phyloP scores from a whole-genome alignment of 1,140 invertebrate genomes.

The Formica selysi region DNA sequence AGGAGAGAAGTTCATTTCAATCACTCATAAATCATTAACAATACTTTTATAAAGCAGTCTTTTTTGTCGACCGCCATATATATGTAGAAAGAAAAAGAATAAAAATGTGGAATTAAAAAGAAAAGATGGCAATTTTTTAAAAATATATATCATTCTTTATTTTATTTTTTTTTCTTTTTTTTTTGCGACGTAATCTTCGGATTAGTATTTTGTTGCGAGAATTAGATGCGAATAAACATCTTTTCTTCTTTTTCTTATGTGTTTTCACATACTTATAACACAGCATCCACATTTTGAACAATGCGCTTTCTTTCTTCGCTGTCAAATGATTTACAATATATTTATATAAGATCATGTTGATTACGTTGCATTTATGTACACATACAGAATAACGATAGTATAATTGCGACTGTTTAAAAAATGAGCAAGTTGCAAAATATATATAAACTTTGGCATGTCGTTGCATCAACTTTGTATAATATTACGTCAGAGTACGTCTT shows the following conservation, averaged over 20 bases:
- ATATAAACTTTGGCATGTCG: slow-evolving; percentile 74
- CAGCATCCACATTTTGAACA: slow-evolving; percentile 67
- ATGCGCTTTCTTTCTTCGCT: slow-evolving; percentile 64
- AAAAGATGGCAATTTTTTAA: slow-evolving; percentile 73
- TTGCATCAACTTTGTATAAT: slow-evolving; percentile 71
- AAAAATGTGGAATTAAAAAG: slow-evolving; percentile 51
- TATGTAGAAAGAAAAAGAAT: slow-evolving; percentile 60
- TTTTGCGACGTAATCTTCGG: slow-evolving; percentile 75
- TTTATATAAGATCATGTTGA: slow-evolving; percentile 66
- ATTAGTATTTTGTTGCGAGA: slow-evolving; percentile 73
- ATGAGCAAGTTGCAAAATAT: slow-evolving; percentile 73
- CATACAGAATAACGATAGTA: slow-evolving; percentile 63
- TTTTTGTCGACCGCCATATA: slow-evolving; percentile 18
- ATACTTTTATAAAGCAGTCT: slow-evolving; percentile 30
- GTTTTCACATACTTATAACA: slow-evolving; percentile 76
- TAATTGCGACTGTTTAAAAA: slow-evolving; percentile 64
- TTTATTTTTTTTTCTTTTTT: slow-evolving; percentile 74
- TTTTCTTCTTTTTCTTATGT: slow-evolving; percentile 64
- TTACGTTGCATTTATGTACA: slow-evolving; percentile 76
- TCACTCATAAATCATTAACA: not conserved
- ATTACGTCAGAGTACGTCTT: slow-evolving; percentile 65
- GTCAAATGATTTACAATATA: slow-evolving; percentile 68
- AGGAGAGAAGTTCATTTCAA: not conserved
- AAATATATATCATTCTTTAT: slow-evolving; percentile 81
- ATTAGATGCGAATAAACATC: slow-evolving; percentile 71